A percentile compares a stretch with the other conserved stretches of the same genome.
Evolutionary conservation across 37 sponge, comb jelly and placozoan species (phyloP).

Genomic region (Beroe forskalii): DNA sequence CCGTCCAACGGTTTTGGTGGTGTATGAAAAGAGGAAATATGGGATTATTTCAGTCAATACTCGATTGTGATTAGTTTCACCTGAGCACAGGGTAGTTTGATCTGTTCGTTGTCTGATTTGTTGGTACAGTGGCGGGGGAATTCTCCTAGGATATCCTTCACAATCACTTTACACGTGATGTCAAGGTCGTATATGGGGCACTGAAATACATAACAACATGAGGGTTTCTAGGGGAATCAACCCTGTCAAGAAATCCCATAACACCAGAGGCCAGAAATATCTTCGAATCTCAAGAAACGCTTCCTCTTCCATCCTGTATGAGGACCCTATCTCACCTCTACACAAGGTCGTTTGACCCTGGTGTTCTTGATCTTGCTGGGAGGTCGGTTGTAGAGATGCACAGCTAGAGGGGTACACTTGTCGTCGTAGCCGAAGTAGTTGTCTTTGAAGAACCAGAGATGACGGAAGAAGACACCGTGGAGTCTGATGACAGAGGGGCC

Average conservation of each 20-base stretch:
- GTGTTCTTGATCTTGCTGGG: not conserved
- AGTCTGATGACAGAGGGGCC: conserved; percentile 63
- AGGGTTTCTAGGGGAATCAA: too few species aligned
- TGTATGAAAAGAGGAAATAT: too few species aligned
- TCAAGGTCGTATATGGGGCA: conserved; percentile 61
- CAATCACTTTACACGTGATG: conserved; percentile 59
- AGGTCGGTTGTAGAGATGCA: conserved; percentile 23
- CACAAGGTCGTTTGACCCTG: conserved; percentile 8
- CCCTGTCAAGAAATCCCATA: too few species aligned
- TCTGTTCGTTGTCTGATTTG: not conserved
- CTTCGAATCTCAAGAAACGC: too few species aligned
- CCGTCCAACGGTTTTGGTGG: too few species aligned
- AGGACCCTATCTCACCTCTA: too few species aligned
- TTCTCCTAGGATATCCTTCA: conserved; percentile 55
- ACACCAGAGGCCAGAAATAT: too few species aligned
- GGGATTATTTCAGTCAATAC: too few species aligned
- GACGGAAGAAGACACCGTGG: conserved; percentile 58
- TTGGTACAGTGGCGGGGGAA: conserved; percentile 22
- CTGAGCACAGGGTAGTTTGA: conserved; percentile 43
- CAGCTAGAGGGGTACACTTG: conserved; percentile 40
- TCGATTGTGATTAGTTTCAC: not conserved
- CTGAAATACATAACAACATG: too few species aligned
- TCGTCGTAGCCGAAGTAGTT: conserved; percentile 63
- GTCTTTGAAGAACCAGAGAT: conserved; percentile 65
- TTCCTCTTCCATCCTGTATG: too few species aligned